Evolutionary conservation across 1,140 invertebrate genomes (phyloP).

Genomic region (Conus betulinus): DNA sequence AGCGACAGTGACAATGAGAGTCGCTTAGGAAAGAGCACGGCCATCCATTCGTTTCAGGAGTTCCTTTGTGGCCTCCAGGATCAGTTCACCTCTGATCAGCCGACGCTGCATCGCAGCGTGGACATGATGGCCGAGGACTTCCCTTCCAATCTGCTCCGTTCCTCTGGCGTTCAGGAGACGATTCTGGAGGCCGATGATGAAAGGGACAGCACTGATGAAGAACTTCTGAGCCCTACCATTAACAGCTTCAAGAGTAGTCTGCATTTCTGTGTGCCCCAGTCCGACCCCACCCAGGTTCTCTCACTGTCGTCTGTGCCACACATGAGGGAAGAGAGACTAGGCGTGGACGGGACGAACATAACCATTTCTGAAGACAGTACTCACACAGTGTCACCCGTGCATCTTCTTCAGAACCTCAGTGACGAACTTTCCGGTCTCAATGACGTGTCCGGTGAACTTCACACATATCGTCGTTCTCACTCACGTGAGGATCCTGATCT

Average conservation of each 20-base stretch:
- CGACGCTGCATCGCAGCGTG: neutral
- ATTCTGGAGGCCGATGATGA: constrained; percentile 26
- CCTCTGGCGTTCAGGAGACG: neutral
- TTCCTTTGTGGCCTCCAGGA: neutral
- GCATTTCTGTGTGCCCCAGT: neutral
- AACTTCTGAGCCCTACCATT: neutral
- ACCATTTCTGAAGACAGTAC: neutral
- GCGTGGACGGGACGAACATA: neutral
- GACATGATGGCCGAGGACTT: neutral
- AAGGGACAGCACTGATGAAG: neutral
- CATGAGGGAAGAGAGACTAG: neutral
- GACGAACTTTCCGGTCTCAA: neutral
- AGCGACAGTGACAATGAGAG: constrained; percentile 18
- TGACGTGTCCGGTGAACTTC: neutral
- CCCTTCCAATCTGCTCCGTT: neutral
- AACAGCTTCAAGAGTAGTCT: neutral
- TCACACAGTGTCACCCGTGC: neutral
- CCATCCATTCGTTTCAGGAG: neutral
- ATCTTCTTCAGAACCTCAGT: neutral
- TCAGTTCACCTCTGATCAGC: constrained; percentile 7
- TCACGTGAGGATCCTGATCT: neutral
- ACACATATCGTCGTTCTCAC: neutral
- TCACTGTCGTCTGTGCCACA: neutral
- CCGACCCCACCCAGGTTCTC: neutral
- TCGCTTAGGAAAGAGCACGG: neutral